A percentile compares a stretch with the other conserved stretches of the same genome.
Evolutionary conservation across 2,888 invertebrate genomes (phyloP).

Genomic region (Halictus ligatus): DNA sequence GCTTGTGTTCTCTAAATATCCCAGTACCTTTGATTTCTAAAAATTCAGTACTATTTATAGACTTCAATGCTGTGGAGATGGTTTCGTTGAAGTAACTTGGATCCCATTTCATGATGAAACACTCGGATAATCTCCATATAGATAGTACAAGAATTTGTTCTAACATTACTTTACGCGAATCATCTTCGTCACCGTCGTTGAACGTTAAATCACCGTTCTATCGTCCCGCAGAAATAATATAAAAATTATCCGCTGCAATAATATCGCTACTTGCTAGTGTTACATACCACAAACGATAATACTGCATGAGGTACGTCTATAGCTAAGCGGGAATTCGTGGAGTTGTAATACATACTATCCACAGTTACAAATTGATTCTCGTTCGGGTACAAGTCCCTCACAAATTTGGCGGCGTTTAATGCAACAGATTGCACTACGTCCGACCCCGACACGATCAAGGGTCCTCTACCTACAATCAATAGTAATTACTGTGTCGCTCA

Average conservation of each 20-base stretch:
- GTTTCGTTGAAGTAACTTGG: conserved; percentile 75
- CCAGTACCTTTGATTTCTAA: conserved; percentile 68
- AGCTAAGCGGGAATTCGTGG: conserved; percentile 60
- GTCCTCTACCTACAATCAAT: conserved; percentile 70
- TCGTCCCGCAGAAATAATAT: conserved; percentile 17
- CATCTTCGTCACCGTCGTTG: conserved; percentile 28
- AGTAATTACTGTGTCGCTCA: conserved; percentile 13
- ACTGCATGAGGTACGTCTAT: conserved; percentile 77
- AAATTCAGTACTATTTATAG: conserved; percentile 62
- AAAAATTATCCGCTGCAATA: background rate
- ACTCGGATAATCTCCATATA: conserved; percentile 80
- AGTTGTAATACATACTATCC: conserved; percentile 47
- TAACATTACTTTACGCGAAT: conserved; percentile 65
- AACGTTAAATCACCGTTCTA: conserved; percentile 57
- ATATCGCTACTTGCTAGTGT: background rate
- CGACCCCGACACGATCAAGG: conserved; percentile 76
- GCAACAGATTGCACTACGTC: conserved; percentile 77
- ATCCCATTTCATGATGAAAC: conserved; percentile 79
- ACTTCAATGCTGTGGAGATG: conserved; percentile 68
- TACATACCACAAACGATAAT: conserved; percentile 70
- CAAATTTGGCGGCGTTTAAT: conserved; percentile 67
- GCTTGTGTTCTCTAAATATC: background rate
- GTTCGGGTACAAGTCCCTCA: conserved; percentile 55
- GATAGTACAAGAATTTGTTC: conserved; percentile 76
- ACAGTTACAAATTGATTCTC: conserved; percentile 47